Percentiles rank a stretch among this genome's conserved stretches.
phyloP scores from a whole-genome alignment of 2,113 vertebrate genomes.

The Anguilla japonica region DNA sequence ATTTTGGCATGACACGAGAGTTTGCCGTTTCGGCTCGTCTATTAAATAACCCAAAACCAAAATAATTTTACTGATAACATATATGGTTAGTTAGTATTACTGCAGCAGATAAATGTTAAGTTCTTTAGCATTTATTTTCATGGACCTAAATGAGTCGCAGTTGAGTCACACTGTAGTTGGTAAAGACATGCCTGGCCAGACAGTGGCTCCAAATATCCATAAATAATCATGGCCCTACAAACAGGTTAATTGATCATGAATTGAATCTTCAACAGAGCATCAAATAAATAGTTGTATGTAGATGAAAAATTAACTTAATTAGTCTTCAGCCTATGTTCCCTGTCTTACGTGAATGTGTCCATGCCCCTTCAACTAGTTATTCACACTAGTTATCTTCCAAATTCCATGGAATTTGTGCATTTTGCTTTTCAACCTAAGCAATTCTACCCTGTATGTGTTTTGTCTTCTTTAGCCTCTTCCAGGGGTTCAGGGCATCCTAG shows the following conservation, averaged over 20 bases:
- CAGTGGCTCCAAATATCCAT: background rate
- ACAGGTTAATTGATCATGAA: background rate
- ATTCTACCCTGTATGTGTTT: background rate
- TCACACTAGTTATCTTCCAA: background rate
- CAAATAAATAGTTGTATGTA: background rate
- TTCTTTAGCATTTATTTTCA: background rate
- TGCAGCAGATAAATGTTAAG: too few species aligned
- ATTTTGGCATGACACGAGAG: background rate
- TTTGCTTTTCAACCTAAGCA: background rate
- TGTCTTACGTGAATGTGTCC: background rate
- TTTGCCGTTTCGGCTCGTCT: background rate
- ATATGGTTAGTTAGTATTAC: background rate
- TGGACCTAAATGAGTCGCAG: too few species aligned
- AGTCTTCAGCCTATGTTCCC: background rate
- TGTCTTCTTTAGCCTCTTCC: background rate
- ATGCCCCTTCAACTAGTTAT: background rate
- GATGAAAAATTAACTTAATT: background rate
- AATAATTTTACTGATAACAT: background rate
- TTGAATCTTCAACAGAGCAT: background rate
- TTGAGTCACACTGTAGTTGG: too few species aligned
- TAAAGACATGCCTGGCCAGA: too few species aligned
- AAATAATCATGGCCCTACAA: background rate
- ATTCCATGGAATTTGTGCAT: background rate
- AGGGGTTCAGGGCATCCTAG: background rate
- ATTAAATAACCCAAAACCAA: too few species aligned